A percentile compares a stretch with the other conserved stretches of the same genome.
phyloP scores from a whole-genome alignment of 2,797 vertebrate species.

The Manis pentadactyla region DNA sequence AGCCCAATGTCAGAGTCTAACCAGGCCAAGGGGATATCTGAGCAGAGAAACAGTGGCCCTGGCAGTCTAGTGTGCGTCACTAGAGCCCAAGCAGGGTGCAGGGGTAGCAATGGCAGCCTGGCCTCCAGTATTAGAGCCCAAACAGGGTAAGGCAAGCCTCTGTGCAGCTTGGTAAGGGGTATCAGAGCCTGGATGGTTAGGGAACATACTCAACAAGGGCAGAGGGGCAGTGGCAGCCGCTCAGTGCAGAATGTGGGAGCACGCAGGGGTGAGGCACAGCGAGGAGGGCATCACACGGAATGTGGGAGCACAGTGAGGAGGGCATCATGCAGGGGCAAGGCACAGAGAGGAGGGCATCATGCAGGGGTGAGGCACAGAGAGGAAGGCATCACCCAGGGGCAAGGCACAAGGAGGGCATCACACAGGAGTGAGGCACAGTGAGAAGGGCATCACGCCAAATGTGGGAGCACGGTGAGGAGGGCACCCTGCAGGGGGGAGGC shows the following conservation, averaged over 20 bases:
- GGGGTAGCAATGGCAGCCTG: neutral
- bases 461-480: neutral
- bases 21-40: neutral
- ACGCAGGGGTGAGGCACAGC: too few relatives aligned
- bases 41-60: neutral
- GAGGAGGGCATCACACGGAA: neutral
- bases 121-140: neutral
- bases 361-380: too few relatives aligned
- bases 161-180: neutral
- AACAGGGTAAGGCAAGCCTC: neutral
- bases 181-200: neutral
- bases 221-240: neutral
- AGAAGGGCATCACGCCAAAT: too few relatives aligned
- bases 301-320: too few relatives aligned
- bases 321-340: too few relatives aligned
- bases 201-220: neutral
- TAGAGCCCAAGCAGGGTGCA: neutral
- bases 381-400: too few relatives aligned
- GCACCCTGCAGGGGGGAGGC: too few relatives aligned
- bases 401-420: too few relatives aligned
- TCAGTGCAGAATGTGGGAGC: neutral
- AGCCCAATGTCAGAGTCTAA: neutral
- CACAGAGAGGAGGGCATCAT: too few relatives aligned
- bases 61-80: too few relatives aligned
- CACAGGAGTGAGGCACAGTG: too few relatives aligned